Conservation (phyloP, 2,888 invertebrate species). For the Archips crataeganus region DNA sequence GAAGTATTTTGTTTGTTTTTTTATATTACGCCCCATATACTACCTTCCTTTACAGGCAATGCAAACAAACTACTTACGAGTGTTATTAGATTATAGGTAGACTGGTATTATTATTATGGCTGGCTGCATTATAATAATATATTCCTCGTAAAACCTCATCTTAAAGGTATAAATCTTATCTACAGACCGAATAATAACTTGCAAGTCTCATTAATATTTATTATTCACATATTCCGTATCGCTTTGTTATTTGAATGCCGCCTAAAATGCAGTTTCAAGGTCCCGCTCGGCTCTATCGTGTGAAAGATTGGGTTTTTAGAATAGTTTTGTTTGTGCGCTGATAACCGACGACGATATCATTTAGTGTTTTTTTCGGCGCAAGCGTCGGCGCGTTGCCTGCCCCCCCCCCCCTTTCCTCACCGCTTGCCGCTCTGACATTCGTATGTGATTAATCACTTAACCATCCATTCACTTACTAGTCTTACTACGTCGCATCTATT, state of each 20-base stretch:
- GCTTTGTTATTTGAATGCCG: conserved; percentile 70
- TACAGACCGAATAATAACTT: conserved; percentile 2
- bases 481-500: conserved; percentile 45
- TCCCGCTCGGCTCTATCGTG: conserved; percentile 56
- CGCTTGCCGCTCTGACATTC: conserved; percentile 35
- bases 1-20: too few species aligned
- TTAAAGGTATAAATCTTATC: conserved; percentile 6
- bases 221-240: conserved; percentile 60
- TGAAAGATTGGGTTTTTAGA: conserved; percentile 63
- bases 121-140: too few species aligned
- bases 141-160: too few species aligned
- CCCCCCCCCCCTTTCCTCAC: conserved; percentile 12
- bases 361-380: conserved; percentile 43
- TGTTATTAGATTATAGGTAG: too few species aligned
- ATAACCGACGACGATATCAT: conserved; percentile 58
- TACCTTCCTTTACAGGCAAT: too few species aligned
- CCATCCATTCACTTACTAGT: conserved; percentile 46
- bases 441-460: conserved; percentile 48
- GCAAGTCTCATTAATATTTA: conserved; percentile 52
- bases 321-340: conserved; percentile 63
- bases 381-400: conserved; percentile 45
- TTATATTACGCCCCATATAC: too few species aligned
- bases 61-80: too few species aligned
- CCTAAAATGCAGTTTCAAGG: conserved; percentile 74
- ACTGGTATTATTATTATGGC: too few species aligned